Conservation (phyloP, 2,888 invertebrate genomes). For the Lasioglossum zephyrum region DNA sequence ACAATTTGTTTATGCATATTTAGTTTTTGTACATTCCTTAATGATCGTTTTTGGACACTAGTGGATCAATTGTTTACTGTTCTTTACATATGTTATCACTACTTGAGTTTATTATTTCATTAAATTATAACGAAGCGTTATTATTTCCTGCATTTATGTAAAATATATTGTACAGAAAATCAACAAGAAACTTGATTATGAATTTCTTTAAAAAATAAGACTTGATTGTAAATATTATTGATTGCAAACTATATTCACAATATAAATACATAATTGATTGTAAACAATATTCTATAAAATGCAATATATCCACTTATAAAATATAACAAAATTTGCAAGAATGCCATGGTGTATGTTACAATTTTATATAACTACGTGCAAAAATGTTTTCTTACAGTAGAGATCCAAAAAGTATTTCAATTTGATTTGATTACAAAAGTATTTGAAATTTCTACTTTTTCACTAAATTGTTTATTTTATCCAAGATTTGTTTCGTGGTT, state of each 20-base stretch:
- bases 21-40: neutral
- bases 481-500: neutral
- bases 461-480: neutral
- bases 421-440: too few relatives aligned
- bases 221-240: neutral
- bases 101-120: neutral
- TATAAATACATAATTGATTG: too few relatives aligned
- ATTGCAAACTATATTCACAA: too few relatives aligned
- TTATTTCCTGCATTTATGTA: neutral
- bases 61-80: too few relatives aligned
- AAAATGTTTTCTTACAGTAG: neutral
- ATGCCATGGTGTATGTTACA: neutral
- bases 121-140: neutral
- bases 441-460: neutral
- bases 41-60: too few relatives aligned
- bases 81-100: neutral
- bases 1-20: neutral
- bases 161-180: neutral
- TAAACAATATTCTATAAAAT: neutral
- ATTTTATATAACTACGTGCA: neutral
- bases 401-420: neutral
- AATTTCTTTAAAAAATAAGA: neutral
- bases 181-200: neutral
- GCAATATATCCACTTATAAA: neutral
- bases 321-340: neutral